These are phyloP conservation scores for Halictus rubicundus DNA, from an alignment of 1,140 invertebrate genomes.

Conservation along the genomic window DNA sequence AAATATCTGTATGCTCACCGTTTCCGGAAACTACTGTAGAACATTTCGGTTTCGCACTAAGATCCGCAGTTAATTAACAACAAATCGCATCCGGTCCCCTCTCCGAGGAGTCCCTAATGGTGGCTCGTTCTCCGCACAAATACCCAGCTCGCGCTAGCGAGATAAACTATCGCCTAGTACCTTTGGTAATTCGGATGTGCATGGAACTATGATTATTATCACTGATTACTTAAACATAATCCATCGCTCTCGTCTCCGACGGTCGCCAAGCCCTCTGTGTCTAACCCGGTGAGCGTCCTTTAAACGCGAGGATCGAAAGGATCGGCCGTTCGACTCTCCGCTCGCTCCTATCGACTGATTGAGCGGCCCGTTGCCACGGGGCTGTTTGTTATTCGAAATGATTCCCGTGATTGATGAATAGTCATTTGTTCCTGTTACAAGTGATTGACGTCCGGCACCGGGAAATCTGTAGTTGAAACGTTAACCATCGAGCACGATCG, in stretches of 20 bases:
- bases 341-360: not conserved
- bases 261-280: not conserved
- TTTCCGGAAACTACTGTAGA: too few species aligned
- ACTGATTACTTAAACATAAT: conserved; percentile 69
- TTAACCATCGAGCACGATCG: not conserved
- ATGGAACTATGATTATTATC: conserved; percentile 78
- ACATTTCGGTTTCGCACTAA: not conserved
- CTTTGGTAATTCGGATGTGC: conserved; percentile 79
- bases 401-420: conserved; percentile 19
- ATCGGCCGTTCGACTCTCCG: not conserved
- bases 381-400: not conserved
- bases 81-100: not conserved
- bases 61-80: not conserved
- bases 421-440: conserved; percentile 24
- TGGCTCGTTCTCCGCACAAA: conserved; percentile 19
- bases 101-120: conserved; percentile 35
- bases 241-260: conserved; percentile 10
- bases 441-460: conserved; percentile 24
- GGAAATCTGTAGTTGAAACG: not conserved
- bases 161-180: conserved; percentile 71
- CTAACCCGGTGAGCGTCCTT: not conserved
- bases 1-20: too few species aligned
- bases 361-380: not conserved
- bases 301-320: not conserved
- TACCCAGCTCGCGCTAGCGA: conserved; percentile 44